Conservation (phyloP, 1,140 invertebrate genomes). For the Dendroctonus ponderosae region DNA sequence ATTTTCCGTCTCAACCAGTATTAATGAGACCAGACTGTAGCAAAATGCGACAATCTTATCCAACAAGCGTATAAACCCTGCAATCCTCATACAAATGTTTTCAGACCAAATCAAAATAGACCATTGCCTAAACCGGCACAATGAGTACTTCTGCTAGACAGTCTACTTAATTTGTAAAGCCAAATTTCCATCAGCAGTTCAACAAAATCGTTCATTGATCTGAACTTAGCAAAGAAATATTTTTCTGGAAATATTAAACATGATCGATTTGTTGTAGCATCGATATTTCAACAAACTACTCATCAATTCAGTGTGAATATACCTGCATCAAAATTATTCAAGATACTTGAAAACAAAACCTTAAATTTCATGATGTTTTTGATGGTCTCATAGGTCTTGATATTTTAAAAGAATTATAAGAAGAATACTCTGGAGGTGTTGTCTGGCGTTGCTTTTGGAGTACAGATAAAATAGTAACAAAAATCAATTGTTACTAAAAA, state of each 20-base stretch:
- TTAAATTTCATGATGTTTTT: conserved; percentile 21
- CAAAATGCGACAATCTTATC: background rate
- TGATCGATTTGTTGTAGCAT: conserved; percentile 11
- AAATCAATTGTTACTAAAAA: no score
- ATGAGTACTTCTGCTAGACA: background rate
- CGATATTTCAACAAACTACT: conserved; percentile 16
- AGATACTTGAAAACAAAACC: background rate
- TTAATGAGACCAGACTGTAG: no score
- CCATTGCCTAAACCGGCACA: background rate
- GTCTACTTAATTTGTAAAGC: no score
- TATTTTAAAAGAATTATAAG: conserved; percentile 13
- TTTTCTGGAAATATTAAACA: conserved; percentile 10
- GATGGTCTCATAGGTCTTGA: conserved; percentile 18
- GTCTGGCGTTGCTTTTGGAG: no score
- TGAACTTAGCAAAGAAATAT: conserved; percentile 9
- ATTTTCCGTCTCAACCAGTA: background rate
- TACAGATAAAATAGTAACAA: no score
- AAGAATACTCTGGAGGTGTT: no score
- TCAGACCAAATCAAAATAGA: conserved; percentile 7
- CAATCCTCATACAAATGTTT: conserved; percentile 1
- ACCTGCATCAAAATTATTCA: conserved; percentile 11
- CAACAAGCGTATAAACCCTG: background rate
- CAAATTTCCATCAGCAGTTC: background rate
- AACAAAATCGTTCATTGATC: conserved; percentile 13
- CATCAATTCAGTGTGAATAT: conserved; percentile 10